Base-by-base conservation (phyloP, 92 coral and sea anemone genomes). In the Porites cylindrica region DNA sequence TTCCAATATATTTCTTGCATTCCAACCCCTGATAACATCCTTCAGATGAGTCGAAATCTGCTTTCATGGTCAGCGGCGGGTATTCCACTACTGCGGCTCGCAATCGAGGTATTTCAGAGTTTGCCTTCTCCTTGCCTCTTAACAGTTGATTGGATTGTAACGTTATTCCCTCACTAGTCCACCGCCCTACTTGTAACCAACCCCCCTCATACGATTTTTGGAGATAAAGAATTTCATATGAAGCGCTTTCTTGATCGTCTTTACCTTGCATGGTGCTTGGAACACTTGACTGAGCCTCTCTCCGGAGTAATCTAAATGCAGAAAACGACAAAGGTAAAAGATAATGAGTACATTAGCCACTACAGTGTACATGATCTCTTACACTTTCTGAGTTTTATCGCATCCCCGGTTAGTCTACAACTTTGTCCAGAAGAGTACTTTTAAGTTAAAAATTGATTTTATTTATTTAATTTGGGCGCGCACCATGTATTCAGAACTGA, bases 41-140 rank as follows among this genome's bases (percentile, higher is more conserved):
- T 6, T 87, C 85, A 12, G 51, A 74, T n/a, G 85, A 82, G 67
- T 79, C 91, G 47, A 83, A 80, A 56, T 29, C 74, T 17, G 94
- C 91, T 72, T 95, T 93, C 98, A 95, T 95, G 5, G 98, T 95
- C 1, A 95, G 88, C 8, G 98, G 98, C 13, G 98, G 98, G 61
- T 95, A 95, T 56, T 95, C 98, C 29, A 95, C 94, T 43, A 95
- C 98, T 0, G 98, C 98, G 1, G 98, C 98, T 24, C 93, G 85
- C 17, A 95, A 86, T 10, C 68, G 71, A 2, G 93, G 93, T 32
- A 77, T 71, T 16, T 95, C 96, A 4, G 82, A 80, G 4, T 50
- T 81, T 19, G 86, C 82, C 21, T 77, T 23, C 4, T 85, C 82
- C 17, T 85, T 29, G 12, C 52, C 26, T 6, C 24, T 60, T 50